These are phyloP conservation scores for Lagria hirta DNA, from an alignment of 2,888 invertebrate genomes.

Conservation along the genomic window DNA sequence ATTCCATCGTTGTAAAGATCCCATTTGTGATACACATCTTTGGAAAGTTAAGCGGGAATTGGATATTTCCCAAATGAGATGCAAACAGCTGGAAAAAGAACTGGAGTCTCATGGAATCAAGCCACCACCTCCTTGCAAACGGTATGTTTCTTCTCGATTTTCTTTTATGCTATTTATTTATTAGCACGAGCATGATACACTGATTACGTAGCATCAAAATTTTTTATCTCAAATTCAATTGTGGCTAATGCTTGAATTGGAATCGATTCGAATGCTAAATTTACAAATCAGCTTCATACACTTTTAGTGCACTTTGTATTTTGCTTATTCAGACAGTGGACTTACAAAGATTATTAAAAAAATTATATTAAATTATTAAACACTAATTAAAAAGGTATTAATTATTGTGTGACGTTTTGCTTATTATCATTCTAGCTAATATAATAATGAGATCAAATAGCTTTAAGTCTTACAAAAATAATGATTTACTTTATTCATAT, in stretches of 20 bases:
- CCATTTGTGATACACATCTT: slow-evolving; percentile 77
- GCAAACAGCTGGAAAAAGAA: slow-evolving; percentile 83
- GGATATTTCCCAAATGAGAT: slow-evolving; percentile 81
- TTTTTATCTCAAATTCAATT: slow-evolving; percentile 11
- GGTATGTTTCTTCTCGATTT: slow-evolving; percentile 49
- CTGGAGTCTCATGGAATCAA: slow-evolving; percentile 81
- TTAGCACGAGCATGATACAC: slow-evolving; percentile 15
- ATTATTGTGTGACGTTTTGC: too few species aligned
- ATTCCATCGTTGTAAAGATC: slow-evolving; percentile 76
- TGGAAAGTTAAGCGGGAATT: slow-evolving; percentile 92
- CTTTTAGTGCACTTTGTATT: too few species aligned
- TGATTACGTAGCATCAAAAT: slow-evolving; percentile 12
- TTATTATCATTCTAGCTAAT: too few species aligned
- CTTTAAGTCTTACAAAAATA: too few species aligned
- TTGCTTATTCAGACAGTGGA: too few species aligned
- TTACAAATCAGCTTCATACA: too few species aligned
- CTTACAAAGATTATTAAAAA: too few species aligned
- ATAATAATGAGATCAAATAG: too few species aligned
- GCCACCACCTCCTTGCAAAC: slow-evolving; percentile 72
- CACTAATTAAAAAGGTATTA: too few species aligned
- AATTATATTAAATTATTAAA: too few species aligned
- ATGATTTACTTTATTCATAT: too few species aligned
- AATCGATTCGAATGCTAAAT: slow-evolving; percentile 2
- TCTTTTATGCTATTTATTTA: slow-evolving; percentile 3
- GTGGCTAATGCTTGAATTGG: slow-evolving; percentile 16